Evolutionary conservation across 2,113 vertebrate genomes (phyloP), one percentile per base, ranked within the genome.

Genomic region (Dascyllus trimaculatus): DNA sequence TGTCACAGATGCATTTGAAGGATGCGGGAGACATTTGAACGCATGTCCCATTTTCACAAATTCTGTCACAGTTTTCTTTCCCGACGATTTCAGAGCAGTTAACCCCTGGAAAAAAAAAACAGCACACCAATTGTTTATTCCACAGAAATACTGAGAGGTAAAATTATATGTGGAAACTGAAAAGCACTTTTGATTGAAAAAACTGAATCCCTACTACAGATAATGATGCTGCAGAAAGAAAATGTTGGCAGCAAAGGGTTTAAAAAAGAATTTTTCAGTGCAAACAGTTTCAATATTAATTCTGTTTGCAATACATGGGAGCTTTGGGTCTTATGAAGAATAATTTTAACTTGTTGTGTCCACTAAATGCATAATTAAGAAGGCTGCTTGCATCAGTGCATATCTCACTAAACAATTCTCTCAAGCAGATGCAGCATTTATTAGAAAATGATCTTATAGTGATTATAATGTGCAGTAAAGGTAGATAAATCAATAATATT

Each of bases 1-100:
- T 70, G 43, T 92, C 46, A 77, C 94, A 96, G 69, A 93, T 74
- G 90, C 95, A 96, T 81, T 75, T 77, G 81, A 95, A 96, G 81
- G 91, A 93, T 22, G 85, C 85, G 53, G 93, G 75, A 19, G 87
- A 94, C 71, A 91, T 59, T 57, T 89, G 91, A 60, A 74, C 85
- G 60, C 93, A 96, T 17, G 89, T 93, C 19, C 96, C 95, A 68
- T 93, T 86, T 83, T 90, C 75, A 92, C 93, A 96, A 0, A 80
- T 53, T 80, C 87, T 84, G 18, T 93, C 88, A 85, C 93, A 96
- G 25, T 96, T 94, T 70, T 74, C 82, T 29, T 86, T 87, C 19
- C 93, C 94, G 71, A 92, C 75, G 40, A 96, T 81, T 92, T 97
- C 93, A 49, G 94, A 94, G 88, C 94, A 97, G 86, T 95, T 96